These are phyloP conservation scores for Sitobion miscanthi DNA, from an alignment of 1,140 invertebrate species.

Conservation along the genomic window DNA sequence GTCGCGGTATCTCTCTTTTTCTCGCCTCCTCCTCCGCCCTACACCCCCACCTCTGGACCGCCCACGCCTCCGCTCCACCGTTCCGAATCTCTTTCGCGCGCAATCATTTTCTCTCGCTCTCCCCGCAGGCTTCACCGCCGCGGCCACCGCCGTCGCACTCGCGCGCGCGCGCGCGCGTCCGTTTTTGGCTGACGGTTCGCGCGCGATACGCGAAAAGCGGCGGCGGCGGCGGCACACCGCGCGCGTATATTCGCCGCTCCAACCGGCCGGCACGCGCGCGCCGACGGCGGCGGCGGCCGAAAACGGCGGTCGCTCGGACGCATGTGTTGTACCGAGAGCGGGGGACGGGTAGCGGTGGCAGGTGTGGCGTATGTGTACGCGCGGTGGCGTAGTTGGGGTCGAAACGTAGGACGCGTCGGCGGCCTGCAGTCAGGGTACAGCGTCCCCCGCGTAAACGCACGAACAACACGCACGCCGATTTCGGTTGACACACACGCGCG, in stretches of 20 bases:
- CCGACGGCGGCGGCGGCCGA: background rate
- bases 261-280: background rate
- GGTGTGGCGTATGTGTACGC: background rate
- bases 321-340: constrained; percentile 45
- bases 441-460: background rate
- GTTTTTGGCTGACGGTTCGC: background rate
- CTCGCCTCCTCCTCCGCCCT: background rate
- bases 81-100: constrained; percentile 3
- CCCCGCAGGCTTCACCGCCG: background rate
- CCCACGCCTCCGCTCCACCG: background rate
- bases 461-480: background rate
- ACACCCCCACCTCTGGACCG: background rate
- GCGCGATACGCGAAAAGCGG: constrained; percentile 4
- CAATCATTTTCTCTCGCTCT: background rate
- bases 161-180: background rate
- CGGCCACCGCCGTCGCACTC: background rate
- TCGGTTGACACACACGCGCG: background rate
- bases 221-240: background rate
- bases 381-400: constrained; percentile 32
- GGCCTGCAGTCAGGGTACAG: constrained; percentile 24
- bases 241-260: background rate
- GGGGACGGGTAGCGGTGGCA: constrained; percentile 2
- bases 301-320: constrained; percentile 31
- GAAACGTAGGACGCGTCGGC: constrained; percentile 41
- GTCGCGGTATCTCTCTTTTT: background rate